Evolutionary conservation across 2,113 vertebrate species (phyloP).

Genomic region (Xenus cinereus): DNA sequence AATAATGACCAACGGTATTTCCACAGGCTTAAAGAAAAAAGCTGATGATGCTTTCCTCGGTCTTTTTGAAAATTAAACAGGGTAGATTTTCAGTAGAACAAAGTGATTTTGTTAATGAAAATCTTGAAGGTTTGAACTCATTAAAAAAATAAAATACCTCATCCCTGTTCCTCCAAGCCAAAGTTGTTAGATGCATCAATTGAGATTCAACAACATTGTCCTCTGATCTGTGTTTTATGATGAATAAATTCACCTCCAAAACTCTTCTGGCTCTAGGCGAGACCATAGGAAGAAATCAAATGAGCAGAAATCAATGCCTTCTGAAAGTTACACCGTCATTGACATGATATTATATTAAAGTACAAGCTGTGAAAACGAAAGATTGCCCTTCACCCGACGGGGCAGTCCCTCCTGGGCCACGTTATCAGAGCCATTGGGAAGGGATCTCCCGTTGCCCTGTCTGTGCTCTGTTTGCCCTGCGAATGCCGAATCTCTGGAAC

Average conservation of each 20-base stretch:
- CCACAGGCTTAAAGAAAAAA: not conserved
- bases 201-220: not conserved
- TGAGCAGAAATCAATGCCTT: not conserved
- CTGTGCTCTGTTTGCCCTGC: not conserved
- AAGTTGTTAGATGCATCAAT: not conserved
- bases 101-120: not conserved
- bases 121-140: not conserved
- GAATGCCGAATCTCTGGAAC: not conserved
- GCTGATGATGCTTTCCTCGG: not conserved
- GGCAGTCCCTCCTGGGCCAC: fast-evolving
- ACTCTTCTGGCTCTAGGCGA: not conserved
- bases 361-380: not conserved
- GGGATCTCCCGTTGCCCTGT: not conserved
- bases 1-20: not conserved
- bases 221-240: not conserved
- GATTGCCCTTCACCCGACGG: not conserved
- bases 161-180: not conserved
- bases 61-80: not conserved
- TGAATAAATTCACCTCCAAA: not conserved
- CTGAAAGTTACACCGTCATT: fast-evolving
- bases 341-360: not conserved
- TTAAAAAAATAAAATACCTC: not conserved
- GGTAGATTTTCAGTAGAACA: not conserved
- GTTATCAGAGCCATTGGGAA: not conserved
- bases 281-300: not conserved